Evolutionary conservation across 2,113 vertebrate species (phyloP).

Genomic region (Carassius gibelio): DNA sequence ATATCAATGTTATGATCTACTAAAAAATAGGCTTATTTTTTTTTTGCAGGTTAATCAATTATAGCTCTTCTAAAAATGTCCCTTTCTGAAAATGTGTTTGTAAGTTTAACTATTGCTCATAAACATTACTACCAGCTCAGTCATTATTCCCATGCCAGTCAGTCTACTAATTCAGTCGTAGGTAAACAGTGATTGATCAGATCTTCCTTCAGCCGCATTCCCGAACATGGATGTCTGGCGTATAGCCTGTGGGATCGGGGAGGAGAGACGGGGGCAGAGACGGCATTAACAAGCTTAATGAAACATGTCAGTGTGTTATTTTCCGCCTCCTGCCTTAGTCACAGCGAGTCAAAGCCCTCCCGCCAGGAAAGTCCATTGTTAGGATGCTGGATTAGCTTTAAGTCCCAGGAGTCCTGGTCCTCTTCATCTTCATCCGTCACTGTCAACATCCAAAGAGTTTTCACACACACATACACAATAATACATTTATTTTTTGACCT

Average conservation of each 20-base stretch:
- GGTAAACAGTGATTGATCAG: constrained; percentile 36
- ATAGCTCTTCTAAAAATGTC: too few relatives aligned
- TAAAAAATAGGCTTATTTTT: too few relatives aligned
- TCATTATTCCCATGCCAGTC: constrained; percentile 35
- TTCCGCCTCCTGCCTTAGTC: constrained; percentile 61
- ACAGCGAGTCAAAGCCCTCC: constrained; percentile 58
- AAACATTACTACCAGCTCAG: background rate
- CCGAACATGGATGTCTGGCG: constrained; percentile 1
- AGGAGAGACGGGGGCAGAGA: constrained; percentile 40
- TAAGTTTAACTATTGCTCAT: background rate
- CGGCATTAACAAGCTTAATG: constrained; percentile 62
- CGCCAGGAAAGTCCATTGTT: constrained; percentile 63
- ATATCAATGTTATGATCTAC: background rate
- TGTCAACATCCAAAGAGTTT: constrained; percentile 37
- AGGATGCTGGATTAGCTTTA: constrained; percentile 61
- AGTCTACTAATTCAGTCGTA: constrained; percentile 13
- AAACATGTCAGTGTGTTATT: constrained; percentile 65
- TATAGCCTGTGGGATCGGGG: constrained; percentile 12
- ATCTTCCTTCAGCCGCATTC: constrained; percentile 37
- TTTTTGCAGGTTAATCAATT: background rate
- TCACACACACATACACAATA: constrained; percentile 41
- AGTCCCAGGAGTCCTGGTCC: constrained; percentile 63
- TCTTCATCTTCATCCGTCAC: constrained; percentile 59
- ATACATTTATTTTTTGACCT: constrained; percentile 47
- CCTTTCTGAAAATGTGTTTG: background rate